Evolutionary conservation across 1,140 invertebrate species (phyloP), one percentile per base, ranked within the genome.

Genomic region (Hesperophylax magnus): DNA sequence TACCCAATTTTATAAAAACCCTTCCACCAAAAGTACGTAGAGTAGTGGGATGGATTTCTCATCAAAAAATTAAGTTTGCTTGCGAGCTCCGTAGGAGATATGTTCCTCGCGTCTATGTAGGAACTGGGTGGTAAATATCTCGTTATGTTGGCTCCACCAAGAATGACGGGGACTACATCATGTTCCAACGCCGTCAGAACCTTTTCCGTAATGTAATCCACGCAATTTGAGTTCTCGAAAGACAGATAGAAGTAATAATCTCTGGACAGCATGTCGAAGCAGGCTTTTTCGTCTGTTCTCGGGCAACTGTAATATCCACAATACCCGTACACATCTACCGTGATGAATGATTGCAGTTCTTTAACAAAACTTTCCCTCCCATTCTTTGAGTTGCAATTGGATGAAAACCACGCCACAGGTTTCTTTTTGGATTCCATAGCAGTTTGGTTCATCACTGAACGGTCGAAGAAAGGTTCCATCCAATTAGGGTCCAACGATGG

Each of bases 241-340:
- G 93, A 87, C 71, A 94, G 85, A 85, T 94, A 93, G 85, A 94
- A 94, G 82, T 90, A 91, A 85, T 94, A 94, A 6, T 89, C 84
- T 6, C 86, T 85, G 81, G 88, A 86, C 14, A 93, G 79, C 82
- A 87, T 85, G 3, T 87, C 78, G 47, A 89, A 90, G 56, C 90
- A 91, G 22, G 78, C 81, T 0, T 85, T 81, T 72, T 87, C 87
- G 0, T 85, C 85, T 56, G 86, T 61, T 34, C 84, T 84, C 0
- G 85, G 82, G 79, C 90, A 86, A 63, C 85, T 76, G 0, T 86
- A 80, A 0, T 63, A 77, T 1, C 91, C 90, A 84, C 94, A 95
- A 1, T 84, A 86, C 9, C 94, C 94, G 84, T 92, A 95, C n/a
- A 94, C 90, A 85, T 95, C 93, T 7, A 95, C 91, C 4, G 85